Percentiles rank a stretch among this genome's conserved stretches.
phyloP scores from a whole-genome alignment of 2,888 invertebrate species.

The Cenopis cana region DNA sequence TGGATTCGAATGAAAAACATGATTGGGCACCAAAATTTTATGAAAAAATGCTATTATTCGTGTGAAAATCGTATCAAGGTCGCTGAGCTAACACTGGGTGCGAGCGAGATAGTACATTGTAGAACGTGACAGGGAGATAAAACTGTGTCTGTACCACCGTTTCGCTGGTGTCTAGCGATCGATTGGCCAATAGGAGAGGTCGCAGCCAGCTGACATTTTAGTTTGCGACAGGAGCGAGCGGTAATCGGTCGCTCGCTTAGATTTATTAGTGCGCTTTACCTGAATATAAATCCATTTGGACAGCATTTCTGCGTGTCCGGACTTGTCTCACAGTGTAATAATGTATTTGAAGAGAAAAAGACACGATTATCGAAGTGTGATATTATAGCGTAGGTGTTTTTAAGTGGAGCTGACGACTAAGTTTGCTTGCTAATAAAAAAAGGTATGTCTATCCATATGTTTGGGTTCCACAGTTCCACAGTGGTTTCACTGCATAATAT shows the following conservation, averaged over 20 bases:
- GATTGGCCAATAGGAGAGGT: conserved; percentile 81
- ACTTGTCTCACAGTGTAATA: conserved; percentile 80
- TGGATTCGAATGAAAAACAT: conserved; percentile 46
- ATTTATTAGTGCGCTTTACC: conserved; percentile 55
- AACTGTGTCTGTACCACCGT: conserved; percentile 60
- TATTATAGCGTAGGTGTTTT: conserved; percentile 83
- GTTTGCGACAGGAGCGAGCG: conserved; percentile 71
- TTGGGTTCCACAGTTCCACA: conserved; percentile 58
- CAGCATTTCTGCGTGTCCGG: conserved; percentile 74
- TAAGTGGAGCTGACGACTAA: conserved; percentile 72
- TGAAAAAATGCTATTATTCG: conserved; percentile 49
- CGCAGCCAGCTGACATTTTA: conserved; percentile 80
- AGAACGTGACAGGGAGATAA: conserved; percentile 60
- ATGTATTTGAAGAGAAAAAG: conserved; percentile 85
- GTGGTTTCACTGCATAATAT: conserved; percentile 39
- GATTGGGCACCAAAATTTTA: conserved; percentile 36
- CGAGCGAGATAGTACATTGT: conserved; percentile 60
- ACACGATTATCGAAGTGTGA: conserved; percentile 81
- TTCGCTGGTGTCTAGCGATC: conserved; percentile 66
- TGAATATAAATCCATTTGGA: conserved; percentile 70
- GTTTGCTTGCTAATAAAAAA: conserved; percentile 72
- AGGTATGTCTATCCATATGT: conserved; percentile 77
- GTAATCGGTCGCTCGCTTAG: conserved; percentile 65
- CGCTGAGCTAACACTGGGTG: conserved; percentile 55
- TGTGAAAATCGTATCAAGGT: conserved; percentile 67